Evolutionary conservation across 2,113 vertebrate genomes (phyloP).

Genomic region (Myrmecophaga tridactyla): DNA sequence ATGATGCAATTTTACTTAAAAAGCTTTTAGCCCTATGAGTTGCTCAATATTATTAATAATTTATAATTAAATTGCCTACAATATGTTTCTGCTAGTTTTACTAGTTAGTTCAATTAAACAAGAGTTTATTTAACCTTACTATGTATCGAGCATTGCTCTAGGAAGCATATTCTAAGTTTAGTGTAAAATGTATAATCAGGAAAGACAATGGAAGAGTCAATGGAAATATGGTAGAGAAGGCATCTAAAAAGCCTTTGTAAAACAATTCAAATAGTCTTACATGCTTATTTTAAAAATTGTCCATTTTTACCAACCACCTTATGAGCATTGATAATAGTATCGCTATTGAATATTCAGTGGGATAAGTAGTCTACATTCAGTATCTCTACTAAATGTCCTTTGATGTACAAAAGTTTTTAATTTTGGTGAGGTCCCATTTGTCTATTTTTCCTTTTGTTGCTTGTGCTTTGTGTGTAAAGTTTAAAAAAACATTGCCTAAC

Average conservation of each 20-base stretch:
- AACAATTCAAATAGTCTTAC: conserved; percentile 33
- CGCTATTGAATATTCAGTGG: not conserved
- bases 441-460: no score
- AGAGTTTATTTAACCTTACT: not conserved
- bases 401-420: no score
- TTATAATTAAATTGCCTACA: conserved; percentile 11
- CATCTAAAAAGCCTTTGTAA: not conserved
- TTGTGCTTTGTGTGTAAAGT: no score
- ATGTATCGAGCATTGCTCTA: not conserved
- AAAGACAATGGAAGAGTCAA: not conserved
- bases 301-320: not conserved
- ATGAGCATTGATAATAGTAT: not conserved
- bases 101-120: conserved; percentile 4
- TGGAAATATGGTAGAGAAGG: not conserved
- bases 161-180: conserved; percentile 1
- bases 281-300: not conserved
- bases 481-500: no score
- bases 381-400: no score
- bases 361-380: not conserved
- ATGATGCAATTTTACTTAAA: not conserved
- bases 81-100: not conserved
- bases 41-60: conserved; percentile 38
- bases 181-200: not conserved
- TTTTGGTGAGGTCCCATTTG: no score
- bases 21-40: not conserved